Base-by-base conservation (phyloP, 2,797 vertebrate genomes). In the Triplophysa yarkandensis region DNA sequence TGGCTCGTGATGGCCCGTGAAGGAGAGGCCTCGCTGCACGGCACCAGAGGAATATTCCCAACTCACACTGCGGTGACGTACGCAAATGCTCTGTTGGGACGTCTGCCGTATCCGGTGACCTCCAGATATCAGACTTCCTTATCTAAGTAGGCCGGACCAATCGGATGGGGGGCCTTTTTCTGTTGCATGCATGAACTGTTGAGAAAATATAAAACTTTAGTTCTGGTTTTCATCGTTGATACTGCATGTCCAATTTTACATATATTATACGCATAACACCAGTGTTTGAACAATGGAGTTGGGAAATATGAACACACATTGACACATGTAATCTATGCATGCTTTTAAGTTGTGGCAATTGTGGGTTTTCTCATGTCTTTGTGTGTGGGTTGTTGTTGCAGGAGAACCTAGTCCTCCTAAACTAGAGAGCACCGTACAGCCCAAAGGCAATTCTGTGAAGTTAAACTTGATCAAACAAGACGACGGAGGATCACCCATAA, bases 351-450 rank as follows among this genome's bases (percentile, higher is more conserved):
- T n/a, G n/a, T n/a, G n/a, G n/a, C n/a, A n/a, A 75, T 71, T 54
- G 7, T 52, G 11, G 1, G 17, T 61, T 57, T 11, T 62, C 63
- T 84, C 44, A 83, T 21, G 57, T 46, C 21, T 21, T 3, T 70
- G 17, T 76, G 80, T 52, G 58, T 84, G 55, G 36, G 81, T 62
- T 92, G 81, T 86, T 81, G 72, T 92, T 92, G 64, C 86, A 99
- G 97, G 97, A 76, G 95, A 98, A 87, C 98, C 98, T 83, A 98
- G 93, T 4, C 91, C 96, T 25, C 97, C 97, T 30, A 98, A 95
- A 82, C 87, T 99, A 9, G 92, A 96, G 83, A 94, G 94, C 7
- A 85, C 88, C 23, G 88, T 95, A 84, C 93, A 94, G 80, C 92
- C 94, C 34, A 95, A 94, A 27, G 96, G 98, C 23, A 98, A 98